Evolutionary conservation across 2,113 vertebrate genomes (phyloP).

Genomic region (Irena cyanogastra): DNA sequence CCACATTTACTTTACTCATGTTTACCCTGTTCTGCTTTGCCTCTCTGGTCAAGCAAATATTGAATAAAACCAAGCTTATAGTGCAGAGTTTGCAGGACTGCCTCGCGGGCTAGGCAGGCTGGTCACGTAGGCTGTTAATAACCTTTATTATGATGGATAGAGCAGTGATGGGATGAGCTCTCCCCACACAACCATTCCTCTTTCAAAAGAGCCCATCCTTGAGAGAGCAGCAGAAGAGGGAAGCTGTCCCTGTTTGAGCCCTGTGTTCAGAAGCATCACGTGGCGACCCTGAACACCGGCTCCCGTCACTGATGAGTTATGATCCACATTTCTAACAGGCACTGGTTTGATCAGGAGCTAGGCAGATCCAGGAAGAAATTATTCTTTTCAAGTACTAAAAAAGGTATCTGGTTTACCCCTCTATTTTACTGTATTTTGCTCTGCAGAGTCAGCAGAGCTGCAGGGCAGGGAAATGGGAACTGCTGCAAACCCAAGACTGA

Average conservation of each 20-base stretch:
- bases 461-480: background rate
- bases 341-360: background rate
- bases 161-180: background rate
- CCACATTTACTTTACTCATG: conserved; percentile 26
- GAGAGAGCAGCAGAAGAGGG: conserved; percentile 5
- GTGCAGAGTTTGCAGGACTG: conserved; percentile 23
- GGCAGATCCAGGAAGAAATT: background rate
- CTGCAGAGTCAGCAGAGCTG: background rate
- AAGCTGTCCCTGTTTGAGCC: conserved; percentile 25
- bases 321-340: background rate
- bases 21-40: conserved; percentile 47
- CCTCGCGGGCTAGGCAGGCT: background rate
- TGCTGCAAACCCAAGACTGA: background rate
- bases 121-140: conserved; percentile 58
- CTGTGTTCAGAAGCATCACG: conserved; percentile 5
- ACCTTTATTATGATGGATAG: conserved; percentile 52
- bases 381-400: background rate
- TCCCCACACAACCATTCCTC: conserved; percentile 1
- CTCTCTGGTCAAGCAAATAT: conserved; percentile 66
- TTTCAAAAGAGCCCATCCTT: conserved; percentile 21
- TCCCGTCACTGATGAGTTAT: background rate
- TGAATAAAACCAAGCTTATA: conserved; percentile 50
- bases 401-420: background rate
- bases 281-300: background rate
- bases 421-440: background rate